These are phyloP conservation scores for Cryptomyrus ogoouensis DNA, from an alignment of 2,113 vertebrate species.

Conservation along the genomic window DNA sequence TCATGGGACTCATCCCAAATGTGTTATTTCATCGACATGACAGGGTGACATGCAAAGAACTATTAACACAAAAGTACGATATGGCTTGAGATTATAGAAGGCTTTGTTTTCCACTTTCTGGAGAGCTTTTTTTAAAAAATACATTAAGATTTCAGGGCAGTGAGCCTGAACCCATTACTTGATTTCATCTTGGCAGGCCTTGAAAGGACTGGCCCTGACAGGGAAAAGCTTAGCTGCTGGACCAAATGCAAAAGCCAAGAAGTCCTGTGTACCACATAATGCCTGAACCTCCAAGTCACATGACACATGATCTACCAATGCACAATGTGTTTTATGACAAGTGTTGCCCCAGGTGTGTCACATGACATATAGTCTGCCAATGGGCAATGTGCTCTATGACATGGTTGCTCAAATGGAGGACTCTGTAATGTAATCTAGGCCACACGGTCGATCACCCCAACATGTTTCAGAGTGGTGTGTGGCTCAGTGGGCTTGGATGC, in stretches of 20 bases:
- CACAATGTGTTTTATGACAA: not conserved
- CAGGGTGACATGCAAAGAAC: slow-evolving; percentile 20
- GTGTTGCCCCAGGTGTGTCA: not conserved
- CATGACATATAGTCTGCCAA: not conserved
- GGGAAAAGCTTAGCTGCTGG: not conserved
- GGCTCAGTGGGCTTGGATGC: not conserved
- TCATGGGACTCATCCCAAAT: not conserved
- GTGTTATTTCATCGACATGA: slow-evolving; percentile 31
- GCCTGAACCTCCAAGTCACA: not conserved
- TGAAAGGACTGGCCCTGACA: not conserved
- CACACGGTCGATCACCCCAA: not conserved
- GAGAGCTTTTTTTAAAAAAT: not conserved
- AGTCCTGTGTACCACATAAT: not conserved
- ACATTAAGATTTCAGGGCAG: not conserved
- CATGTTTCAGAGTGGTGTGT: not conserved
- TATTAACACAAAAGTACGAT: slow-evolving; percentile 12
- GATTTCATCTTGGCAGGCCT: slow-evolving; percentile 11
- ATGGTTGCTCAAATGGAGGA: not conserved
- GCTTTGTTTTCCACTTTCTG: slow-evolving; percentile 24
- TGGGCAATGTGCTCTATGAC: not conserved
- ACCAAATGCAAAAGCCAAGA: not conserved
- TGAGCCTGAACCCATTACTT: not conserved
- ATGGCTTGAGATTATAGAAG: slow-evolving; percentile 30
- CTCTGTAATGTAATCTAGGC: not conserved
- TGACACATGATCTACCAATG: not conserved